Conservation (phyloP, 2,113 vertebrate genomes). For the Rhegmatorhina hoffmannsi region DNA sequence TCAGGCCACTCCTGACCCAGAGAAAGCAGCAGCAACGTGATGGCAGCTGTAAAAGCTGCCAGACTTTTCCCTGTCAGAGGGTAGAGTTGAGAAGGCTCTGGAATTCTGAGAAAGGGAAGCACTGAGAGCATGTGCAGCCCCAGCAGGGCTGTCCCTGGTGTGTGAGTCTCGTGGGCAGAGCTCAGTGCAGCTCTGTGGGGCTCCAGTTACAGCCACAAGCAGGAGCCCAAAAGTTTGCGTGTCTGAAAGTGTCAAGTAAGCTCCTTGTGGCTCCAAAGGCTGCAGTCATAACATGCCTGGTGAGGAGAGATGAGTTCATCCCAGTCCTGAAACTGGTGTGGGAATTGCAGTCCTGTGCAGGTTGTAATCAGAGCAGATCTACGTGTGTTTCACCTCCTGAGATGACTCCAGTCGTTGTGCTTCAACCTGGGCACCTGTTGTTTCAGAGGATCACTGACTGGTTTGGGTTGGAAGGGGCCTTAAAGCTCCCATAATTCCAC, state of each 20-base stretch:
- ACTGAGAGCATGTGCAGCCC: not conserved
- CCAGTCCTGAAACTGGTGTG: not conserved
- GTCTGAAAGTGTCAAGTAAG: not conserved
- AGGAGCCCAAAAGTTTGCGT: not conserved
- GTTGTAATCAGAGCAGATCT: not conserved
- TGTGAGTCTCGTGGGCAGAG: accelerated
- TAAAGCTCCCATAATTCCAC: not conserved
- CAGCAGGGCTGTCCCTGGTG: not conserved
- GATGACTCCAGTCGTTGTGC: not conserved
- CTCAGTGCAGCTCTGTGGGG: not conserved
- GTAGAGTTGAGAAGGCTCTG: not conserved
- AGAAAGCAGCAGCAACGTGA: not conserved
- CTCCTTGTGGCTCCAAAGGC: not conserved
- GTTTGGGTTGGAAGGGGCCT: not conserved
- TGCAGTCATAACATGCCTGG: not conserved
- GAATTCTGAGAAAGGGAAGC: not conserved
- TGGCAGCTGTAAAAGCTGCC: not conserved
- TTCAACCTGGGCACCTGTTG: not conserved
- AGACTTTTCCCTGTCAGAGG: not conserved
- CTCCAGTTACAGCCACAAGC: not conserved
- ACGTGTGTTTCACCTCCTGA: not conserved
- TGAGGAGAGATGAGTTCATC: not conserved
- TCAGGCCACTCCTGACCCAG: not conserved
- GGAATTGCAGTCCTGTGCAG: not conserved
- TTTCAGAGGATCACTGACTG: not conserved